Evolutionary conservation across 1,140 invertebrate genomes (phyloP), one percentile per base, ranked within the genome.

Genomic region (Copidosoma floridanum): DNA sequence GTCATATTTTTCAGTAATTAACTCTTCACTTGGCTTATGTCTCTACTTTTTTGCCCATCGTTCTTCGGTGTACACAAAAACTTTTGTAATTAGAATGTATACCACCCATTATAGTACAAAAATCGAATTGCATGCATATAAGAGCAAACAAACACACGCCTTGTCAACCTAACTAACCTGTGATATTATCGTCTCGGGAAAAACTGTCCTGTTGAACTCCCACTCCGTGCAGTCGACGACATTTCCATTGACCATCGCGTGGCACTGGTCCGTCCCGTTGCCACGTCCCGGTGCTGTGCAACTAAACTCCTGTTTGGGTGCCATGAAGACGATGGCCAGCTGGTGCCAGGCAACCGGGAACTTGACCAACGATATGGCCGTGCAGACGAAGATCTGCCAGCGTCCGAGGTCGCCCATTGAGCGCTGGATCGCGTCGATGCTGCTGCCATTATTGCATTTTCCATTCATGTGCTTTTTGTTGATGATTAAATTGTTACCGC

Each of bases 291-390:
- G 67, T 65, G 37, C 20, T 5, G 70, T 79, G 71, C 78, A 82
- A 50, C 67, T 80, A 57, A 79, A 83, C 3, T 74, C 68, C 53
- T 82, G 82, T 2, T 84, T 82, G 0, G 86, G 85, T 2, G 85
- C 85, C 38, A 87, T 79, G 63, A 88, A 88, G 35, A 87, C 85
- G 61, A 87, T 86, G 16, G 81, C 85, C 64, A 85, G 73, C 57
- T 87, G 87, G 70, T 89, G 88, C 87, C 87, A 89, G 0, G 87
- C 87, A 1, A 89, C 85, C 1, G 87, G 86, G 68, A 89, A 88
- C 68, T 89, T 89, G 12, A 85, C 82, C 1, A 89, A 69, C 23
- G 88, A 86, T 14, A 89, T 77, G 0, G 86, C 77, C 14, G 84
- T 73, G 60, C 86, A 88, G 18, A 88, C 82, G 72, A 82, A 80